Evolutionary conservation across 2,888 invertebrate species (phyloP), one percentile per base, ranked within the genome.

Genomic region (Byasa hedistus): DNA sequence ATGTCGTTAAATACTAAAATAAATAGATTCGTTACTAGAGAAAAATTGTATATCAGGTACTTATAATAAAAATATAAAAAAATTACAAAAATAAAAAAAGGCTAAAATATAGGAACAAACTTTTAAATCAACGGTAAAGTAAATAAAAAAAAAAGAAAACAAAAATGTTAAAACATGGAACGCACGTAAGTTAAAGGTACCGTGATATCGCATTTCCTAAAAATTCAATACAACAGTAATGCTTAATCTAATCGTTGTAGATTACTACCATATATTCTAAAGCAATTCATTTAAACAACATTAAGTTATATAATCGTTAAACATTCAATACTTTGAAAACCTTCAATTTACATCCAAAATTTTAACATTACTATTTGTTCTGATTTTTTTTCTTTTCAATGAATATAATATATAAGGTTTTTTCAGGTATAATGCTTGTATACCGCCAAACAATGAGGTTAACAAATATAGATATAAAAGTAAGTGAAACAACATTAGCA

Each of bases 201-300:
- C 2, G 22, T 7, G 23, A 64, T 27, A 27, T 27, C 22, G 10
- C 54, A 58, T 52, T n/a, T 58, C 5, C 22, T n/a, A 51, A 39
- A 61, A 61, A 27, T 54, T 61, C 51, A 39, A 58, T 58, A 66
- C 44, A 66, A 52, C 56, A 65, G 64, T 23, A 54, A n/a, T 19
- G 27, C 66, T 61, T 66, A 66, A 44, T 54, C 54, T 66, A 62
- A n/a, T 66, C 66, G 66, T 66, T 66, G 66, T 62, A 23, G n/a
- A 57, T 61, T 39, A 66, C 22, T 52, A 66, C 36, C 12, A 24
- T 57, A n/a, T 48, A 48, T 48, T n/a, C 48, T 48, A 48, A n/a
- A 48, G 48, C 19, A 48, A 48, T 48, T 44, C 5, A 48, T 48
- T 48, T 19, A 48, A 48, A 48, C 19, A 48, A 48, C 19, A 48